These are phyloP conservation scores for Pangasius sanitwongsei DNA, from an alignment of 2,797 vertebrate species.

Conservation along the genomic window DNA sequence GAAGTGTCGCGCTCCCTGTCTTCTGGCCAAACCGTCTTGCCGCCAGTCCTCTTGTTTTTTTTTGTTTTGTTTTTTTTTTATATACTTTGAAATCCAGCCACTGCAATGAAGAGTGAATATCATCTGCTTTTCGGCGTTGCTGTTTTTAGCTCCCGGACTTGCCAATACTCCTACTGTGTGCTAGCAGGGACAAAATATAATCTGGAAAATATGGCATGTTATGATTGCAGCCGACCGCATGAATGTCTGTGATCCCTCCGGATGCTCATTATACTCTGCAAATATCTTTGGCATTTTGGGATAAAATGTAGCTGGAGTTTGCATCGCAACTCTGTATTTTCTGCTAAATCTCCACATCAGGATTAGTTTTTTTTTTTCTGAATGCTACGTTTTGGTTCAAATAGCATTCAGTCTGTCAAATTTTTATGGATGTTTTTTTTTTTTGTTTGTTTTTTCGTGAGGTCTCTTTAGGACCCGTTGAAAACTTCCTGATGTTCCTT, in stretches of 20 bases:
- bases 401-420: background rate
- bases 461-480: background rate
- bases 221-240: conserved; percentile 30
- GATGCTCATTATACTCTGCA: conserved; percentile 17
- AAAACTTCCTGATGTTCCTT: background rate
- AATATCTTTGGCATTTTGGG: conserved; percentile 29
- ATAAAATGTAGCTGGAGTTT: background rate
- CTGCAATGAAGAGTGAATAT: conserved; percentile 66
- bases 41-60: conserved; percentile 58
- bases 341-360: background rate
- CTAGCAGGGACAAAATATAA: conserved; percentile 38
- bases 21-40: conserved; percentile 39
- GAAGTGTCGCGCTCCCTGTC: conserved; percentile 35
- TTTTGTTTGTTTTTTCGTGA: background rate
- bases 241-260: conserved; percentile 25
- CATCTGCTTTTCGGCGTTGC: conserved; percentile 48
- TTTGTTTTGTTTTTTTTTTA: background rate
- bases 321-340: background rate
- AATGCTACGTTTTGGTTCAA: background rate
- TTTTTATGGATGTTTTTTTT: background rate
- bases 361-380: too few relatives aligned
- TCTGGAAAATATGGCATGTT: conserved; percentile 41
- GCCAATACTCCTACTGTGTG: conserved; percentile 49
- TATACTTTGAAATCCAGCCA: conserved; percentile 59
- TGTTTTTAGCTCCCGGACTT: conserved; percentile 60